phyloP scores from a whole-genome alignment of 2,888 invertebrate genomes.

The Monopis laevigella region DNA sequence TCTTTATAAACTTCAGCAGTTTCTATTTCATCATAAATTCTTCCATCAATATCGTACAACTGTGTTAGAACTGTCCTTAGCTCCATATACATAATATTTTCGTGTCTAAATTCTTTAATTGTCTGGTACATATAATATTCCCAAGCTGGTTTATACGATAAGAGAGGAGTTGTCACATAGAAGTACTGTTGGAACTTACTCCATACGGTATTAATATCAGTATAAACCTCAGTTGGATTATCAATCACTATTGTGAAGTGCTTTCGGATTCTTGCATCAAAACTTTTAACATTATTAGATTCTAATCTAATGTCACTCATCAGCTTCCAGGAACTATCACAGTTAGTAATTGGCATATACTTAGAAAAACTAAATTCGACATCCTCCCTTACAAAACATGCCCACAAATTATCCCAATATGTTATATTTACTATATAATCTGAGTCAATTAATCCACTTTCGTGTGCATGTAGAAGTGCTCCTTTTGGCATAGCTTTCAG shows the following conservation, averaged over 20 bases:
- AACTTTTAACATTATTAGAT: constrained; percentile 49
- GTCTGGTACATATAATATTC: constrained; percentile 72
- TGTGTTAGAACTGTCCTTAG: constrained; percentile 70
- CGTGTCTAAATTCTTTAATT: constrained; percentile 69
- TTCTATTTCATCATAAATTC: constrained; percentile 53
- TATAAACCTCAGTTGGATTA: constrained; percentile 49
- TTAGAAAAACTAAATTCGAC: constrained; percentile 37
- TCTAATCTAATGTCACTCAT: constrained; percentile 53
- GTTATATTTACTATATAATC: constrained; percentile 72
- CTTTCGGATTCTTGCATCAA: constrained; percentile 61
- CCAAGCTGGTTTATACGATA: constrained; percentile 72
- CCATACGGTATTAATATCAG: constrained; percentile 71
- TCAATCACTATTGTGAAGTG: constrained; percentile 65
- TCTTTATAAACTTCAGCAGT: constrained; percentile 66
- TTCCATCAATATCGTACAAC: constrained; percentile 74
- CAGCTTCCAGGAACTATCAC: constrained; percentile 51
- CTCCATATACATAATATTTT: constrained; percentile 77
- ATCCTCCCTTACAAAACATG: constrained; percentile 41
- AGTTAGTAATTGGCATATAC: constrained; percentile 26
- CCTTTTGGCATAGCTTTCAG: constrained; percentile 80
- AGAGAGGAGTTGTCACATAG: constrained; percentile 48
- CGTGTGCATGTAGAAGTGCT: constrained; percentile 74
- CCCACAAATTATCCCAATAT: constrained; percentile 68
- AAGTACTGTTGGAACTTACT: constrained; percentile 65
- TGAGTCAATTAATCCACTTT: constrained; percentile 68